These are phyloP conservation scores for Heliconius erato DNA, from an alignment of 2,888 invertebrate genomes.

Conservation along the genomic window DNA sequence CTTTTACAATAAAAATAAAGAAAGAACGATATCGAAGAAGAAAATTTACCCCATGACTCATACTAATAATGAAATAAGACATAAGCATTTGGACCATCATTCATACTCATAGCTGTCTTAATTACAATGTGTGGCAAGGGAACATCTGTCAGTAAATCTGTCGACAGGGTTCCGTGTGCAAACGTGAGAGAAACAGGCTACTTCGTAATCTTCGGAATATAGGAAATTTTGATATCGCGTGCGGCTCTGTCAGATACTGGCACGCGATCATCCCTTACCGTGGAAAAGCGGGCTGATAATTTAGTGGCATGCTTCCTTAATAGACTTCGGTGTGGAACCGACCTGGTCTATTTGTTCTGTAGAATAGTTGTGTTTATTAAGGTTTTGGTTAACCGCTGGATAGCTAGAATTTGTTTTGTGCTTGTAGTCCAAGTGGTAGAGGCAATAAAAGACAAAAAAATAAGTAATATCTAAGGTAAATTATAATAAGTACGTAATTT, in stretches of 20 bases:
- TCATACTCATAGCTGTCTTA: constrained; percentile 31
- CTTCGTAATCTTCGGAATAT: constrained; percentile 69
- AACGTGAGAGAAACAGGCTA: constrained; percentile 50
- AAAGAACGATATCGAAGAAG: neutral
- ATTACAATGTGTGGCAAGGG: constrained; percentile 26
- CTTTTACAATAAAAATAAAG: neutral
- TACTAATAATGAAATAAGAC: neutral
- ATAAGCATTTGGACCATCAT: neutral
- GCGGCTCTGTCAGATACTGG: constrained; percentile 65
- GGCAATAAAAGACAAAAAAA: neutral
- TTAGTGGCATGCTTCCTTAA: constrained; percentile 66
- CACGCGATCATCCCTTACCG: constrained; percentile 76
- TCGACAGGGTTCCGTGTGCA: constrained; percentile 45
- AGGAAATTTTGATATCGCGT: constrained; percentile 82
- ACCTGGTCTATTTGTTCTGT: constrained; percentile 37
- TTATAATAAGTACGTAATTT: too few relatives aligned
- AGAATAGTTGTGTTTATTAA: constrained; percentile 18
- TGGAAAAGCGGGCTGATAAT: constrained; percentile 70
- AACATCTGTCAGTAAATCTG: constrained; percentile 47
- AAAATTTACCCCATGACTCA: neutral
- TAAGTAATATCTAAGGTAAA: too few relatives aligned
- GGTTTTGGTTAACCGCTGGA: constrained; percentile 32
- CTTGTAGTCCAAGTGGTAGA: neutral
- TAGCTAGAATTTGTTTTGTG: constrained; percentile 4
- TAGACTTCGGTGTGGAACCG: constrained; percentile 50